phyloP scores from a whole-genome alignment of 2,797 vertebrate species.

The Silurus lanzhouensis region DNA sequence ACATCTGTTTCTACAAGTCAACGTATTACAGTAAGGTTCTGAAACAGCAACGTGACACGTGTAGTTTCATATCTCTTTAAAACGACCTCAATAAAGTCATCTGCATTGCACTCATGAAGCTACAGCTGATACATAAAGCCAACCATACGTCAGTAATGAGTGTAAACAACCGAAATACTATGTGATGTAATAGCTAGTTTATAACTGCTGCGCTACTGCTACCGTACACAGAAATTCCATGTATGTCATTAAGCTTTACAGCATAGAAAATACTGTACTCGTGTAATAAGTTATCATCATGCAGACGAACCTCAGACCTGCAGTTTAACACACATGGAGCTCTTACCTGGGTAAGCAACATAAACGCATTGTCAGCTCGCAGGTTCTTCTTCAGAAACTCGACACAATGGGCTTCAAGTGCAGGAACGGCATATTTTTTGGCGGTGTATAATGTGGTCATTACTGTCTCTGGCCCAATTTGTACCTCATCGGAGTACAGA shows the following conservation, averaged over 20 bases:
- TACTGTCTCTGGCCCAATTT: constrained; percentile 96
- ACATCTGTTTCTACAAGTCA: neutral
- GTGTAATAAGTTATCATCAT: neutral
- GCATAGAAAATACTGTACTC: neutral
- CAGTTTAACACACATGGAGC: neutral
- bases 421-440: constrained; percentile 97
- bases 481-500: constrained; percentile 96
- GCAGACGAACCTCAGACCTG: constrained; percentile 2
- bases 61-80: neutral
- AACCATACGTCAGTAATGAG: neutral
- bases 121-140: neutral
- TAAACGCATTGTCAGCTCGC: constrained; percentile 93
- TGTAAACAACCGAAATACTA: neutral
- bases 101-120: neutral
- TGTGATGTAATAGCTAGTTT: neutral
- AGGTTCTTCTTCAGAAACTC: constrained; percentile 98
- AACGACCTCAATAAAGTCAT: neutral
- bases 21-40: neutral
- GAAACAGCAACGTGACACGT: neutral
- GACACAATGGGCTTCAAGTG: constrained; percentile 93
- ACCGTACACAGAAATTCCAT: neutral
- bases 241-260: neutral
- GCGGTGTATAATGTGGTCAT: constrained; percentile 98
- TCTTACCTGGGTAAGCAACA: constrained; percentile 95
- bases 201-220: neutral